phyloP scores from a whole-genome alignment of 1,140 invertebrate genomes.

The Hetaerina americana region DNA sequence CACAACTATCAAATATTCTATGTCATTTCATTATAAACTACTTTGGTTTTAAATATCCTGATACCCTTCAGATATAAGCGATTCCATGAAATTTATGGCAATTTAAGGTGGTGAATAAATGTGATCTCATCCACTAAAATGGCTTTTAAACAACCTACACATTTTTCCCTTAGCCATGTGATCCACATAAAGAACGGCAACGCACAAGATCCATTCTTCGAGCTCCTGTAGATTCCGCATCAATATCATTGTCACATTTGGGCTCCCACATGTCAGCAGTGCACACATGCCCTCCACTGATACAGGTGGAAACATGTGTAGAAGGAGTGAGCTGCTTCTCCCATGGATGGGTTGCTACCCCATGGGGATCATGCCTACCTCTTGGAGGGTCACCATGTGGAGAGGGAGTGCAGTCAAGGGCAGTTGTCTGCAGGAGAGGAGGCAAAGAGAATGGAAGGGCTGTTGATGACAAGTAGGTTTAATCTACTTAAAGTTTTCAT shows the following conservation, averaged over 20 bases:
- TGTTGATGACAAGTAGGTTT: conserved; percentile 33
- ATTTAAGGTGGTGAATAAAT: neutral
- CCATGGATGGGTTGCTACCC: conserved; percentile 42
- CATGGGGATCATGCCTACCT: conserved; percentile 43
- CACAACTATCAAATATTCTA: too few relatives aligned
- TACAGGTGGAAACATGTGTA: conserved; percentile 37
- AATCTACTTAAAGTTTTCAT: neutral
- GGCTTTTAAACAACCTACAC: too few relatives aligned
- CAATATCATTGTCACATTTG: neutral
- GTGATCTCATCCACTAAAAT: too few relatives aligned
- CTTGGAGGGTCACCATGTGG: conserved; percentile 45
- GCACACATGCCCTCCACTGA: conserved; percentile 36
- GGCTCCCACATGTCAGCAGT: conserved; percentile 20
- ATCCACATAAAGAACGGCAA: conserved; percentile 30
- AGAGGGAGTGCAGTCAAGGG: conserved; percentile 40
- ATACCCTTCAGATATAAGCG: too few relatives aligned
- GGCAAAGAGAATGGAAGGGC: conserved; percentile 33
- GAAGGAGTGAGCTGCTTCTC: conserved; percentile 35
- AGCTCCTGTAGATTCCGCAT: conserved; percentile 24
- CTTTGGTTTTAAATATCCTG: too few relatives aligned
- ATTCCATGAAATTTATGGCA: neutral
- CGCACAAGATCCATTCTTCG: conserved; percentile 41
- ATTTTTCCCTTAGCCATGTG: conserved; percentile 22
- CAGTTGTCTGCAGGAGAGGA: conserved; percentile 39
- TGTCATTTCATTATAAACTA: too few relatives aligned